Evolutionary conservation across 2,797 vertebrate species (phyloP).

Genomic region (Taeniopygia guttata): DNA sequence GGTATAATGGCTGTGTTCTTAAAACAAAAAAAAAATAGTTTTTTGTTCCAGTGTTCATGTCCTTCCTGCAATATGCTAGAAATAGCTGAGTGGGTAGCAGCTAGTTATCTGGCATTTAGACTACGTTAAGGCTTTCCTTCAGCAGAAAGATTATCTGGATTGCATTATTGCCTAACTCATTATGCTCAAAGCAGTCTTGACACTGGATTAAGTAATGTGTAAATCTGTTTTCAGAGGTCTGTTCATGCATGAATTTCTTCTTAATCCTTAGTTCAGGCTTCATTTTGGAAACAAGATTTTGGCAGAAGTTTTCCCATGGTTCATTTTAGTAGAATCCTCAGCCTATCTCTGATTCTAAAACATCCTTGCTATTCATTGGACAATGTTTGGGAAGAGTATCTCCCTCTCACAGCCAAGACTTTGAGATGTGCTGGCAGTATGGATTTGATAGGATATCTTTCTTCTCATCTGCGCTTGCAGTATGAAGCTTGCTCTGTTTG

Average conservation of each 20-base stretch:
- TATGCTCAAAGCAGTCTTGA: background rate
- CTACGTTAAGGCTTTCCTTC: background rate
- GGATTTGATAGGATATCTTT: fast-evolving
- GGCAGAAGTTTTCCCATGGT: background rate
- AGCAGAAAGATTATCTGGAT: background rate
- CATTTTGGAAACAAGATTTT: background rate
- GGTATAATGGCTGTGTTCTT: background rate
- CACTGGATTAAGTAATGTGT: background rate
- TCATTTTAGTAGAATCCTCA: background rate
- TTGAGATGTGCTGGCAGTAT: background rate
- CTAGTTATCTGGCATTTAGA: background rate
- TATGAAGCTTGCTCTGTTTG: background rate
- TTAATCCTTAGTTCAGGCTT: background rate
- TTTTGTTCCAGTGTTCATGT: background rate
- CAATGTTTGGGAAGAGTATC: background rate
- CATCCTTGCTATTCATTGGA: background rate
- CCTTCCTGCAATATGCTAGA: background rate
- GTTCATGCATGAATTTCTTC: background rate
- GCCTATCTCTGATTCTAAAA: background rate
- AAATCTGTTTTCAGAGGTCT: slow-evolving; percentile 1
- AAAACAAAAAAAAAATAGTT: background rate
- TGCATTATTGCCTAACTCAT: slow-evolving; percentile 1
- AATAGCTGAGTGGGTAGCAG: background rate
- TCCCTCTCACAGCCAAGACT: background rate
- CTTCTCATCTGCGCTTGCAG: background rate